phyloP scores from a whole-genome alignment of 2,113 vertebrate genomes.

The Oplegnathus fasciatus region DNA sequence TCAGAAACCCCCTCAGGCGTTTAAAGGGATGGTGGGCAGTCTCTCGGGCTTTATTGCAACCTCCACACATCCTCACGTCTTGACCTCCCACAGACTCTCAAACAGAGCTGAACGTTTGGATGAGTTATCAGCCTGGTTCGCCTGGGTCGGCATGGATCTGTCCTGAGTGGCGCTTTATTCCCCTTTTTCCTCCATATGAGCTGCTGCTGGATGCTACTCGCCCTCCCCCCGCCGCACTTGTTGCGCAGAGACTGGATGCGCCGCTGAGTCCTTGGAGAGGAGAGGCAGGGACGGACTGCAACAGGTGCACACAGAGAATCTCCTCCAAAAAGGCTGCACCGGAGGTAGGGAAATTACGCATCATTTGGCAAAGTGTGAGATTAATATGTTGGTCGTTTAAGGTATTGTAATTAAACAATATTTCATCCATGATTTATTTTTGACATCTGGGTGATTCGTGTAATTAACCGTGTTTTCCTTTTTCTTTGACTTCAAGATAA shows the following conservation, averaged over 20 bases:
- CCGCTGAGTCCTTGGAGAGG: conserved; percentile 66
- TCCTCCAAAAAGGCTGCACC: conserved; percentile 12
- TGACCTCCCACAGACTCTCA: conserved; percentile 21
- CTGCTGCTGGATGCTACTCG: conserved; percentile 41
- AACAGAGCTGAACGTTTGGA: background rate
- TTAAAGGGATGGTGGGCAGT: conserved; percentile 75
- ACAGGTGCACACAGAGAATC: conserved; percentile 78
- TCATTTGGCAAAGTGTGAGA: conserved; percentile 7
- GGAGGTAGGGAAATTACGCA: conserved; percentile 55
- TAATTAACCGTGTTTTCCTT: background rate
- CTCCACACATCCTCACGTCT: conserved; percentile 37
- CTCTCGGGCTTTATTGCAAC: conserved; percentile 65
- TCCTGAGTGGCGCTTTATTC: conserved; percentile 19
- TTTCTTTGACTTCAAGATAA: background rate
- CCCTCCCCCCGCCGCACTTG: conserved; percentile 74
- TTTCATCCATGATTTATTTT: background rate
- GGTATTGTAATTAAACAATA: background rate
- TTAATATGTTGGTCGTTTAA: background rate
- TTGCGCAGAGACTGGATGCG: conserved; percentile 76
- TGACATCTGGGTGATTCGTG: background rate
- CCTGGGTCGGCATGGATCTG: conserved; percentile 38
- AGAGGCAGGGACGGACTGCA: conserved; percentile 70
- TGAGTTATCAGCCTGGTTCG: background rate
- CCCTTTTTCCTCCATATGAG: conserved; percentile 15
- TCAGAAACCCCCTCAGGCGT: conserved; percentile 58